These are phyloP conservation scores for Dasyornis broadbenti DNA, from an alignment of 2,113 vertebrate genomes.

Conservation along the genomic window DNA sequence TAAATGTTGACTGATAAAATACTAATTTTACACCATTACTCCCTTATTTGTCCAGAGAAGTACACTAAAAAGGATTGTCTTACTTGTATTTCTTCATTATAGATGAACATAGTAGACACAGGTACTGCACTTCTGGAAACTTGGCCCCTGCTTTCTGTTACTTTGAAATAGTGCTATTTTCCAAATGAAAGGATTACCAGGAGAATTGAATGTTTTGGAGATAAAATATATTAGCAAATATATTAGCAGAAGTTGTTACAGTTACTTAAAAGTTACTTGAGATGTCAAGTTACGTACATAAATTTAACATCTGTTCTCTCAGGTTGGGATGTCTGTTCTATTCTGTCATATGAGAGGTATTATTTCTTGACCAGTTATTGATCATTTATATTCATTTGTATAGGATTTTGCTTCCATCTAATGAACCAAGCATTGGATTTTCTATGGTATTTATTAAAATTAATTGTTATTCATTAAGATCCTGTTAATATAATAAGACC, in stretches of 20 bases:
- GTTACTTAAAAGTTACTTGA: too few species aligned
- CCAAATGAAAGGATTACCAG: not conserved
- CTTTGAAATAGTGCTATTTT: not conserved
- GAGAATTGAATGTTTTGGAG: not conserved
- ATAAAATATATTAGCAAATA: not conserved
- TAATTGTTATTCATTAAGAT: not conserved
- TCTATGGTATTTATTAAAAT: not conserved
- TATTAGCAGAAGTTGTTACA: too few species aligned
- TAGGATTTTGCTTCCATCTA: not conserved
- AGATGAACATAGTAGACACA: fast-evolving
- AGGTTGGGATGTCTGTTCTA: not conserved
- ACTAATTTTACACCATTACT: not conserved
- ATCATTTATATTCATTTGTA: not conserved
- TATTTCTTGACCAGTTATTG: not conserved
- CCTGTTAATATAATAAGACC: not conserved
- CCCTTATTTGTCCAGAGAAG: not conserved
- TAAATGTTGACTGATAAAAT: not conserved
- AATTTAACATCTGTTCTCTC: not conserved
- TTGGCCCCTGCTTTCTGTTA: not conserved
- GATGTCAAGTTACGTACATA: not conserved
- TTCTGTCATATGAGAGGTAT: not conserved
- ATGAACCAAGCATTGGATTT: not conserved
- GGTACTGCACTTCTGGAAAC: not conserved
- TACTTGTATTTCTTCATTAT: not conserved
- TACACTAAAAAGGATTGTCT: not conserved